Conservation (phyloP, 2,888 invertebrate genomes). For the Coenonympha arcania region DNA sequence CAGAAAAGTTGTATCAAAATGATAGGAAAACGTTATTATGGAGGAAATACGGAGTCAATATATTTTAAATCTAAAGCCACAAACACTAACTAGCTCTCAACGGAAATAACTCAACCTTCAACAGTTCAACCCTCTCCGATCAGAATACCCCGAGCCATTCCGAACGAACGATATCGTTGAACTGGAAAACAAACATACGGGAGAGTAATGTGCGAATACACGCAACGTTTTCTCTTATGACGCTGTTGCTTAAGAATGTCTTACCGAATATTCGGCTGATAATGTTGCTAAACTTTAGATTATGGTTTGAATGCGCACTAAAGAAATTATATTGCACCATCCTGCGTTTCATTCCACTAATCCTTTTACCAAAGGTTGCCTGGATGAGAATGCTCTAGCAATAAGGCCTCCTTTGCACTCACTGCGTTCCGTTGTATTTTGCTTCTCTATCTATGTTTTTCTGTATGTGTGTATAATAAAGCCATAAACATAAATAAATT, state of each 20-base stretch:
- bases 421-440: too few relatives aligned
- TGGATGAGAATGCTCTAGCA: too few relatives aligned
- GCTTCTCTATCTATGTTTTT: too few relatives aligned
- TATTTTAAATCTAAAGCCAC: slow-evolving; percentile 27
- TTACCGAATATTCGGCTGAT: neutral
- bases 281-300: too few relatives aligned
- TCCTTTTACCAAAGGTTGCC: too few relatives aligned
- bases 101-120: slow-evolving; percentile 29
- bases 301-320: too few relatives aligned
- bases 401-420: too few relatives aligned
- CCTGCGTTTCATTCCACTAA: neutral
- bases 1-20: neutral
- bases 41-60: slow-evolving; percentile 21
- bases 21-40: neutral
- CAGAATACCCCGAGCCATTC: slow-evolving; percentile 15
- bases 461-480: too few relatives aligned
- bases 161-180: slow-evolving; percentile 15
- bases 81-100: slow-evolving; percentile 3
- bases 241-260: neutral
- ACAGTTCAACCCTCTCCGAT: too few relatives aligned
- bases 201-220: neutral
- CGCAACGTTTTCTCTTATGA: neutral
- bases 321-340: too few relatives aligned
- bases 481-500: too few relatives aligned
- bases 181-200: slow-evolving; percentile 22